These are phyloP conservation scores for Cheilosia impressa DNA, from an alignment of 2,888 invertebrate species.

Conservation along the genomic window DNA sequence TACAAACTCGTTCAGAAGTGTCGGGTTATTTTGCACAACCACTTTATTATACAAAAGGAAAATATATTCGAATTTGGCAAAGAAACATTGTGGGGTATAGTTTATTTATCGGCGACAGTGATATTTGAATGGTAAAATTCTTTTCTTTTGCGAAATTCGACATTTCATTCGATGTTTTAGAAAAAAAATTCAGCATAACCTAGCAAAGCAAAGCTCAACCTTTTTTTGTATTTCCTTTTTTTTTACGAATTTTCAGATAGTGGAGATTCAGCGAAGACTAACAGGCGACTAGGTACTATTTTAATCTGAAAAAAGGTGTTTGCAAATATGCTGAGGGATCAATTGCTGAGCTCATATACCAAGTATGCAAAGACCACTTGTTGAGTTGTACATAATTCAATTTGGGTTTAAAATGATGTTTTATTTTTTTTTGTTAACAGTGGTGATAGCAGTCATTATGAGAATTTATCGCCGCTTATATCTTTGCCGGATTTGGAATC, in stretches of 20 bases:
- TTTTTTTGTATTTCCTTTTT: background rate
- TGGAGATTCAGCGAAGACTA: background rate
- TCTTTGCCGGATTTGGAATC: background rate
- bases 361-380: background rate
- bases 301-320: background rate
- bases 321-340: conserved; percentile 1
- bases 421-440: background rate
- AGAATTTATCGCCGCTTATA: background rate
- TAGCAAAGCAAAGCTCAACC: too few species aligned
- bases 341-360: background rate
- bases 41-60: conserved; percentile 11
- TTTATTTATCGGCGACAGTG: background rate
- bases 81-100: background rate
- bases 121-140: conserved; percentile 4
- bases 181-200: background rate
- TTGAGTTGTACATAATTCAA: background rate
- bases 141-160: background rate
- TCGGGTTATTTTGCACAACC: conserved; percentile 29
- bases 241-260: background rate
- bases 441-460: background rate
- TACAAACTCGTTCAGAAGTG: background rate
- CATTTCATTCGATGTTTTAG: background rate
- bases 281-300: background rate
- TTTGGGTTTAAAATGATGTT: background rate
- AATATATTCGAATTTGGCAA: background rate